phyloP scores from a whole-genome alignment of 2,888 invertebrate species.

The Allophyes oxyacanthae region DNA sequence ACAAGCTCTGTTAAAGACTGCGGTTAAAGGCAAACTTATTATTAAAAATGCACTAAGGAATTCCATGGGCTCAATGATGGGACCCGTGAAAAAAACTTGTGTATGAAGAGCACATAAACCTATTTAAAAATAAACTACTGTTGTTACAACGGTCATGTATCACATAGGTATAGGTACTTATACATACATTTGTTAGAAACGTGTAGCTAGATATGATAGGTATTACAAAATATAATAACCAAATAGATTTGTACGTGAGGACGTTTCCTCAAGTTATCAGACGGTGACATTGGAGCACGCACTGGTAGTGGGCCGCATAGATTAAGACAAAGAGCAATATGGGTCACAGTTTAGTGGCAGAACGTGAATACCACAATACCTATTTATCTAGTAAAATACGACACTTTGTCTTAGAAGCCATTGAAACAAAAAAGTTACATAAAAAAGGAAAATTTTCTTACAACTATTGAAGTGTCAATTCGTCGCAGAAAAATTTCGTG shows the following conservation, averaged over 20 bases:
- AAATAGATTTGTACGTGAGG: constrained; percentile 43
- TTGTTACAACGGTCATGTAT: background rate
- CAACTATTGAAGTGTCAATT: no score
- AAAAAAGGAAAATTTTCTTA: no score
- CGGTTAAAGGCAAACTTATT: no score
- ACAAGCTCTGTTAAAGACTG: no score
- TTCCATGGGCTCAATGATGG: background rate
- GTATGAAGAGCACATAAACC: background rate
- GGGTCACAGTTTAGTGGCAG: constrained; percentile 65
- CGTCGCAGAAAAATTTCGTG: no score
- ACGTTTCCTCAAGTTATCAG: constrained; percentile 54
- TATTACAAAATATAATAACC: constrained; percentile 38
- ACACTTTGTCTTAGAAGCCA: background rate
- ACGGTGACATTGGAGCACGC: constrained; percentile 51
- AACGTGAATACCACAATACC: constrained; percentile 50
- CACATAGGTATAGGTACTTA: no score
- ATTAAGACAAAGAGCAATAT: constrained; percentile 68
- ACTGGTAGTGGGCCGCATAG: constrained; percentile 72
- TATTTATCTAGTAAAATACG: constrained; percentile 1
- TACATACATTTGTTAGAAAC: constrained; percentile 24
- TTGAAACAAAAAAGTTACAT: no score
- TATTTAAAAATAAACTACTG: background rate
- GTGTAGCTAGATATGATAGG: constrained; percentile 24
- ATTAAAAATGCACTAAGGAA: no score
- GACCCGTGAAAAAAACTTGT: no score